Base-by-base conservation (phyloP, 2,113 vertebrate species). In the Leptosomus discolor region DNA sequence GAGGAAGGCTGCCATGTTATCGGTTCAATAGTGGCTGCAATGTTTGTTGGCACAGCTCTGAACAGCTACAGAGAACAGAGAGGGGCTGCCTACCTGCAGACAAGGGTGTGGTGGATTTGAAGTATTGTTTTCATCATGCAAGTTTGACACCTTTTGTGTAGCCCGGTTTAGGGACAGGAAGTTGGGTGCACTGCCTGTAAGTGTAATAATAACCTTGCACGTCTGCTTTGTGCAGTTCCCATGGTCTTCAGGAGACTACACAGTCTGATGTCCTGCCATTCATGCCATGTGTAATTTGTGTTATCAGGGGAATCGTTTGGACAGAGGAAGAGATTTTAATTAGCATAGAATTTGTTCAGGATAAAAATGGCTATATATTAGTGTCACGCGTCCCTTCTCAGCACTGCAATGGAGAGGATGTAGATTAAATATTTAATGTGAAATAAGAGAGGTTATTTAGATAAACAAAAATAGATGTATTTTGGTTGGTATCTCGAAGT, bases 251-350 rank as follows among this genome's bases (percentile, higher is more conserved):
- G 77, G 41, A 89, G 19, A 30, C 63, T 30, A 58, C 58, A 60
- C 3, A 32, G 50, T 14, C 84, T 83, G 61, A 29, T 80, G 58
- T 90, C 57, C 61, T 87, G 82, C 80, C 73, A 41, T 60, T 89
- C 58, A 9, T 43, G 69, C 65, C 61, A n/a, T 36, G 15, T 73
- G 34, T 14, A 79, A 83, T 80, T 92, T 82, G 37, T 85, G 83
- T 84, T 70, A 88, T 69, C 56, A 58, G 30, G 67, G 51, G 56
- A 93, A 87, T 76, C 2, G 2, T 92, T 65, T 78, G 39, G 80
- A 91, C 68, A 95, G 29, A 80, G 63, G 41, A 93, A 90, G 57
- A 77, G 61, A 84, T 71, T 95, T 93, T 96, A 95, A 95, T 95
- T 85, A 88, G 67, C 76, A 60, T 10, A 88, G 43, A 85, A 88